Percentiles rank a stretch among this genome's conserved stretches.
Evolutionary conservation across 2,113 vertebrate species (phyloP).

Genomic region (Corvus hawaiiensis): DNA sequence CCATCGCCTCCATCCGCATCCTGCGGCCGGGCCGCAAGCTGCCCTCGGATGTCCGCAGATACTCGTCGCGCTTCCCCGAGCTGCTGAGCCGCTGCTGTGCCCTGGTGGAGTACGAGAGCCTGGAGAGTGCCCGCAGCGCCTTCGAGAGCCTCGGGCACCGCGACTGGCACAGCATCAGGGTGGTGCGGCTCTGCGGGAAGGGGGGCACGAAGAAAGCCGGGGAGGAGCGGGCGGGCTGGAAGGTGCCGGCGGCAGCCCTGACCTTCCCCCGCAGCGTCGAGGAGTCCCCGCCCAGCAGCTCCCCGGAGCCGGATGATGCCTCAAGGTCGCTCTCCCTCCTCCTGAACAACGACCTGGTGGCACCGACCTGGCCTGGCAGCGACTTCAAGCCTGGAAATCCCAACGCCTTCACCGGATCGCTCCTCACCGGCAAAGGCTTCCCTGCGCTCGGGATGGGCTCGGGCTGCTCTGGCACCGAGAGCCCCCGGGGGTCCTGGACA

Average conservation of each 20-base stretch:
- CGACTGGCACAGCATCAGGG: slow-evolving; percentile 11
- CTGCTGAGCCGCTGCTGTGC: slow-evolving; percentile 72
- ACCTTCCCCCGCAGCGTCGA: not conserved
- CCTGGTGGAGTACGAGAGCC: slow-evolving; percentile 75
- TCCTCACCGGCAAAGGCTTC: not conserved
- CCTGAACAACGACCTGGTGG: not conserved
- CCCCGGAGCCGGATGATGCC: not conserved
- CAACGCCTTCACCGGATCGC: not conserved
- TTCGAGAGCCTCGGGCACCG: slow-evolving; percentile 36
- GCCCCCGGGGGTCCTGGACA: slow-evolving; percentile 8
- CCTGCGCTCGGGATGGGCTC: not conserved
- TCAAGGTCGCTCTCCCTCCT: not conserved
- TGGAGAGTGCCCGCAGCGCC: slow-evolving; percentile 68
- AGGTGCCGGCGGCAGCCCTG: rapidly evolving
- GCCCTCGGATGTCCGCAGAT: slow-evolving; percentile 68
- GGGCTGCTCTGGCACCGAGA: not conserved
- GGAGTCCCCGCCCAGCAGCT: not conserved
- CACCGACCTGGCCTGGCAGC: not conserved
- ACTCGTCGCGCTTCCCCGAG: slow-evolving; percentile 58
- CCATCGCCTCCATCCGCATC: slow-evolving; percentile 68
- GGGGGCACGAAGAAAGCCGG: slow-evolving; percentile 30
- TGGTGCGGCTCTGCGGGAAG: slow-evolving; percentile 63
- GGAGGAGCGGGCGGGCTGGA: not conserved
- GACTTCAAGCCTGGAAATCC: not conserved
- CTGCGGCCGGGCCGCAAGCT: slow-evolving; percentile 76